Conservation (phyloP, 2,797 vertebrate species). For the Chelonia mydas region DNA sequence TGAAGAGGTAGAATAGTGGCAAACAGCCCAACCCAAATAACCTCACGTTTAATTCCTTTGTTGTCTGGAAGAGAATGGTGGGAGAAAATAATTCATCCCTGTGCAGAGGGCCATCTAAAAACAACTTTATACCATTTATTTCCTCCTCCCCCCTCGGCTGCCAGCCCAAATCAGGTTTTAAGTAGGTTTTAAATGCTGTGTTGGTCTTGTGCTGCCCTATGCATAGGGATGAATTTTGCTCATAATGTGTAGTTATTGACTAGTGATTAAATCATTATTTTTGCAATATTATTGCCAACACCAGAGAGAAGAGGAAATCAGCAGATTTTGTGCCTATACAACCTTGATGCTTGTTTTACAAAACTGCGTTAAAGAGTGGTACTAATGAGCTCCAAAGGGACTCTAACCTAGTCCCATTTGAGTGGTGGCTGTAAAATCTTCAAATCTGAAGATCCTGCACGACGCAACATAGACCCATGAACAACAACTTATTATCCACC, state of each 20-base stretch:
- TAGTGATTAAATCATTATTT: not conserved
- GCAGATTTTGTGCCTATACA: no score
- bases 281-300: not conserved
- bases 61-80: not conserved
- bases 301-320: no score
- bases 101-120: not conserved
- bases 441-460: no score
- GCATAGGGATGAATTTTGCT: not conserved
- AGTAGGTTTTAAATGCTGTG: not conserved
- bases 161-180: not conserved
- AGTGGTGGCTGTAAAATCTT: no score
- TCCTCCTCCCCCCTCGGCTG: fast-evolving
- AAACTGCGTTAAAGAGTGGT: not conserved
- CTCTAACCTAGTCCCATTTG: no score
- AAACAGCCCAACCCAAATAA: not conserved
- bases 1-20: not conserved
- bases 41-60: not conserved
- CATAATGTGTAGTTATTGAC: not conserved
- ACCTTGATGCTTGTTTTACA: no score
- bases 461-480: no score
- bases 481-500: no score
- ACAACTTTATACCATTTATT: not conserved
- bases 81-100: not conserved
- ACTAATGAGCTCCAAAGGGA: not conserved
- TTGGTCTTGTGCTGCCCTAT: not conserved